Evolutionary conservation across 2,888 invertebrate species (phyloP).

Genomic region (Clepsis dumicolana): DNA sequence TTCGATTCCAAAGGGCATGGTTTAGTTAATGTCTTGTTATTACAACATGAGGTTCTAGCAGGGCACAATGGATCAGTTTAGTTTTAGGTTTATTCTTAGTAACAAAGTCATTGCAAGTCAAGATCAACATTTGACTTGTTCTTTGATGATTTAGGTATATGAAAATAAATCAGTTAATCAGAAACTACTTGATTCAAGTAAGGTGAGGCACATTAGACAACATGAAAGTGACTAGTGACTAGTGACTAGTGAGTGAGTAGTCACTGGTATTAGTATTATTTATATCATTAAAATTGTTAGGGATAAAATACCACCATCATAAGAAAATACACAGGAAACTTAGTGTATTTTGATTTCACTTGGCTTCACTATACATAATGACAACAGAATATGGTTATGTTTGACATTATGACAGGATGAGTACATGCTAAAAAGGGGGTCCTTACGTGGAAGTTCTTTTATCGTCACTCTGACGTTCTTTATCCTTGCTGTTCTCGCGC

Average conservation of each 20-base stretch:
- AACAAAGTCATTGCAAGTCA: neutral
- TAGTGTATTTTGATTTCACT: neutral
- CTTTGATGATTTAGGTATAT: neutral
- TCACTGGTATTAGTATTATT: no score
- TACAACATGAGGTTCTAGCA: neutral
- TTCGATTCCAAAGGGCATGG: neutral
- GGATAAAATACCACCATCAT: neutral
- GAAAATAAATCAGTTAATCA: neutral
- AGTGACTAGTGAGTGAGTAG: no score
- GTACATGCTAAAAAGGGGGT: neutral
- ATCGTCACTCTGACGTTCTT: slow-evolving; percentile 84
- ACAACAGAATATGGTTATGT: neutral
- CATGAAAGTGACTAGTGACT: neutral
- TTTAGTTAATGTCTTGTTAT: neutral
- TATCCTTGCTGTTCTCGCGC: slow-evolving; percentile 82
- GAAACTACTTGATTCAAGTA: neutral
- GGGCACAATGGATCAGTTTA: no score
- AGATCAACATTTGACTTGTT: neutral
- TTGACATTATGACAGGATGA: neutral
- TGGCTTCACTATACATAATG: neutral
- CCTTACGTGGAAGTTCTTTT: slow-evolving; percentile 84
- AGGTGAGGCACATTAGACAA: neutral
- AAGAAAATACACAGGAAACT: neutral
- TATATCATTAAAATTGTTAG: no score
- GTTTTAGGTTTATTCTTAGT: neutral